Conservation (phyloP, 2,113 vertebrate genomes). For the Naja naja region DNA sequence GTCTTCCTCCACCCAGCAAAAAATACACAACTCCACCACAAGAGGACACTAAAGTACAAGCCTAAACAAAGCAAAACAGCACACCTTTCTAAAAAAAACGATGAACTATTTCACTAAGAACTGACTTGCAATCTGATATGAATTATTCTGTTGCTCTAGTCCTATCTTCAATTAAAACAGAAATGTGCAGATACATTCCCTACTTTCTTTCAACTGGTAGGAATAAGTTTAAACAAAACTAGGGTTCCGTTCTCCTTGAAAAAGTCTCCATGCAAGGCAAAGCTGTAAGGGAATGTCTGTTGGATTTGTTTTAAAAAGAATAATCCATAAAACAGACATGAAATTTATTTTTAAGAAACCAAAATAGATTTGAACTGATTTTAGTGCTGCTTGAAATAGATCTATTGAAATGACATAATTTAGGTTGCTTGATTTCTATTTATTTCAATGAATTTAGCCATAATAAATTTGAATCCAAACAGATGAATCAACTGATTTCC, state of each 20-base stretch:
- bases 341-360: slow-evolving; percentile 56
- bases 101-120: not conserved
- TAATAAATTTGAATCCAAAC: not conserved
- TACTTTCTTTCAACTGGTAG: slow-evolving; percentile 13
- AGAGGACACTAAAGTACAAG: slow-evolving; percentile 64
- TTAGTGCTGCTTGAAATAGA: not conserved
- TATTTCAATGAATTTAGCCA: not conserved
- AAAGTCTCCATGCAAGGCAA: not conserved
- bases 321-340: slow-evolving; percentile 32
- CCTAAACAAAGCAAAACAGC: not conserved
- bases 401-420: not conserved
- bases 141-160: slow-evolving; percentile 33
- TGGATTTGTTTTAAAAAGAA: slow-evolving; percentile 17
- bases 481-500: not conserved
- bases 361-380: not conserved
- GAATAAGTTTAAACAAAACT: slow-evolving; percentile 28
- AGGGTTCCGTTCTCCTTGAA: not conserved
- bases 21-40: slow-evolving; percentile 41
- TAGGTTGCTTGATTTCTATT: not conserved
- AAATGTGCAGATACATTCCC: slow-evolving; percentile 31
- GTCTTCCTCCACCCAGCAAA: not conserved
- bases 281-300: not conserved
- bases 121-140: slow-evolving; percentile 11
- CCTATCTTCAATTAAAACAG: slow-evolving; percentile 32
- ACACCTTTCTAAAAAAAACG: not conserved